A percentile compares a stretch with the other conserved stretches of the same genome.
Conservation (phyloP, 2,888 invertebrate genomes). For the Esperia sulphurella region DNA sequence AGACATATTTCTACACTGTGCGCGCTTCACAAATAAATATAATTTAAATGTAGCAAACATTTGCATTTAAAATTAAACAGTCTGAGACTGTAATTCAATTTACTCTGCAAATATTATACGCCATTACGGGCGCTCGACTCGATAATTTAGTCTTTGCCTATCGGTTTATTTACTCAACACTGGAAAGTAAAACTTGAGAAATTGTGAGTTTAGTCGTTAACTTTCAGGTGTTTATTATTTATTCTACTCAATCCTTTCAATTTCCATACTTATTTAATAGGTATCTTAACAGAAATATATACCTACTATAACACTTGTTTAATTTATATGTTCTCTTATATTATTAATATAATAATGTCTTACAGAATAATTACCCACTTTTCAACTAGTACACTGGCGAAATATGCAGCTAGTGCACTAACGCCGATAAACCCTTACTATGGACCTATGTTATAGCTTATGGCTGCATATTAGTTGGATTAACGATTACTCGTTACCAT, state of each 20-base stretch:
- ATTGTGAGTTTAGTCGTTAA: background rate
- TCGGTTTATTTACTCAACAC: slow-evolving; percentile 26
- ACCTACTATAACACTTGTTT: too few species aligned
- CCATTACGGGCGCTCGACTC: slow-evolving; percentile 26
- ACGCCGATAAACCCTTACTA: too few species aligned
- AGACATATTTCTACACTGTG: slow-evolving; percentile 18
- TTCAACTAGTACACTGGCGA: too few species aligned
- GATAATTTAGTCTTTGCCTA: slow-evolving; percentile 36
- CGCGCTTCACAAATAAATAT: slow-evolving; percentile 32
- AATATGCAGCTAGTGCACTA: too few species aligned
- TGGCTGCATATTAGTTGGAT: too few species aligned
- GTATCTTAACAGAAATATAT: background rate
- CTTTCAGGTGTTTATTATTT: background rate
- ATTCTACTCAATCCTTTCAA: background rate
- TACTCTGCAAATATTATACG: slow-evolving; percentile 42
- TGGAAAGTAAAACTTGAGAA: background rate
- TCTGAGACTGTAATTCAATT: slow-evolving; percentile 51
- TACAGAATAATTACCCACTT: too few species aligned
- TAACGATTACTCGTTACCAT: too few species aligned
- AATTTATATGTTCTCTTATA: too few species aligned
- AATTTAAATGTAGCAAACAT: slow-evolving; percentile 42
- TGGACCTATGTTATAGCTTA: too few species aligned
- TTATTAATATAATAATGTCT: too few species aligned
- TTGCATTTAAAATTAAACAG: slow-evolving; percentile 52
- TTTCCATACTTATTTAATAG: too few species aligned